phyloP scores from a whole-genome alignment of 2,113 vertebrate genomes.

The Zosterops japonicus region DNA sequence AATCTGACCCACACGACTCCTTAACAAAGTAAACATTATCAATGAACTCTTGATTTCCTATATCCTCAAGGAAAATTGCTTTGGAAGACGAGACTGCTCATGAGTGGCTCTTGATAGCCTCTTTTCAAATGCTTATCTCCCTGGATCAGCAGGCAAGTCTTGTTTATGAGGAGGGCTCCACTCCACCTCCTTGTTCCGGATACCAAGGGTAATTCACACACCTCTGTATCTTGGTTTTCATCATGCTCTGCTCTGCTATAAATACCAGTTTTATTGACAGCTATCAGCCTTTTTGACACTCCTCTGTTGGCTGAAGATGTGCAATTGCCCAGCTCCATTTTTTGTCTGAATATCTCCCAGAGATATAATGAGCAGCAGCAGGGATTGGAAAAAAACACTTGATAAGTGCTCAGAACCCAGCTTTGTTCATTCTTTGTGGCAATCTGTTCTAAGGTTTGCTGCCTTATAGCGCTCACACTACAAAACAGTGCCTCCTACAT shows the following conservation, averaged over 20 bases:
- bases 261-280: slow-evolving; percentile 15
- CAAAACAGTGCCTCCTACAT: neutral
- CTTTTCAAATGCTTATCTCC: slow-evolving; percentile 47
- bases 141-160: slow-evolving; percentile 5
- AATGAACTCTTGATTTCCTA: slow-evolving; percentile 43
- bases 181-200: neutral
- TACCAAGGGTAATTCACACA: slow-evolving; percentile 10
- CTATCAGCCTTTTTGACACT: neutral
- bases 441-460: neutral
- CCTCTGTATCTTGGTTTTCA: slow-evolving; percentile 11
- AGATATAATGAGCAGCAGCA: neutral
- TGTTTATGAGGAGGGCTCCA: neutral
- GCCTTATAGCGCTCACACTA: neutral
- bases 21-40: slow-evolving; percentile 33
- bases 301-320: neutral
- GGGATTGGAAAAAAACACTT: neutral
- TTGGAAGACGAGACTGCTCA: neutral
- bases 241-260: neutral
- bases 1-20: neutral
- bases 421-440: neutral
- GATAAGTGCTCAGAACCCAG: neutral
- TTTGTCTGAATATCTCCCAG: neutral
- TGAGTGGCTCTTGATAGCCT: slow-evolving; percentile 20
- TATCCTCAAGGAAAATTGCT: slow-evolving; percentile 40
- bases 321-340: neutral